phyloP scores from a whole-genome alignment of 2,113 vertebrate species.

The Scomber scombrus region DNA sequence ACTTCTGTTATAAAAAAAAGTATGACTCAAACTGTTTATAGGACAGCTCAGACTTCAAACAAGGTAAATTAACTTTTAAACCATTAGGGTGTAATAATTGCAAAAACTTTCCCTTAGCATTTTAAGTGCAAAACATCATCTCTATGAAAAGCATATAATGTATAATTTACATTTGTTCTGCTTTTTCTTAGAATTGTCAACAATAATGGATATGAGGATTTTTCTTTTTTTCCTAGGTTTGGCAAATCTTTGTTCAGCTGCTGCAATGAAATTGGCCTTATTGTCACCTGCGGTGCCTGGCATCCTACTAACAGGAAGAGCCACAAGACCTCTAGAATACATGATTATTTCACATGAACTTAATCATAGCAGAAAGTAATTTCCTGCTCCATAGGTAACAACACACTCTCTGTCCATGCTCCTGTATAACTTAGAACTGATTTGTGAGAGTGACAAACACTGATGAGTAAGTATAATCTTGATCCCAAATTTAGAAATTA shows the following conservation, averaged over 20 bases:
- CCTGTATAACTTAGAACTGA: neutral
- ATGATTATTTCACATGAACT: neutral
- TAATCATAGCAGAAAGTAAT: neutral
- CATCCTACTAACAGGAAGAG: neutral
- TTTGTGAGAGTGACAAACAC: neutral
- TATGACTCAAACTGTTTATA: no score
- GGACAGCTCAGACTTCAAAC: no score
- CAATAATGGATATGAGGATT: no score
- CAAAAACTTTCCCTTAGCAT: no score
- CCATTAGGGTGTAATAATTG: no score
- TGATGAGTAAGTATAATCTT: neutral
- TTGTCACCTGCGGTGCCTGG: neutral
- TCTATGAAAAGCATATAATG: no score
- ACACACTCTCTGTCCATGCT: neutral
- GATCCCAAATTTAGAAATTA: neutral
- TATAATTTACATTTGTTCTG: no score
- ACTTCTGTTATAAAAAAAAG: no score
- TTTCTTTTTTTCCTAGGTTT: neutral
- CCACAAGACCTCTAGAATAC: neutral
- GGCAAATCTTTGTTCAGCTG: neutral
- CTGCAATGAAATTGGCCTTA: neutral
- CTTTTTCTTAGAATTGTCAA: no score
- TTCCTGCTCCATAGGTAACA: neutral
- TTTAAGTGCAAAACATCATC: no score
- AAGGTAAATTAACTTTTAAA: no score